Percentiles rank a stretch among this genome's conserved stretches.
Evolutionary conservation across 2,113 vertebrate species (phyloP).

Genomic region (Leuciscus idus): DNA sequence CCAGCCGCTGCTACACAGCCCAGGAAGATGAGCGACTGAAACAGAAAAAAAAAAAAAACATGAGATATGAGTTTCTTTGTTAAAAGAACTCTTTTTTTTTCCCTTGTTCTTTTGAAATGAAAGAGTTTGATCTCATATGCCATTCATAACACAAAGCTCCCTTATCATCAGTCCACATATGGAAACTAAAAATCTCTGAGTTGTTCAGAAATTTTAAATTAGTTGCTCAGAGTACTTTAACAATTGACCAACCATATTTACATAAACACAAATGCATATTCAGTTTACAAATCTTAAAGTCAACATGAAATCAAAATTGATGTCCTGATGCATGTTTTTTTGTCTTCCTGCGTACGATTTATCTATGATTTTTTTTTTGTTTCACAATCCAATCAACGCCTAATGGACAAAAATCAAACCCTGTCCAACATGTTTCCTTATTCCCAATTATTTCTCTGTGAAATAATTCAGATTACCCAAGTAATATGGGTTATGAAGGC

Average conservation of each 20-base stretch:
- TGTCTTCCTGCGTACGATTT: background rate
- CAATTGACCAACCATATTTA: background rate
- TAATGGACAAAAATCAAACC: background rate
- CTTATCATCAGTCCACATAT: background rate
- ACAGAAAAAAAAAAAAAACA: constrained; percentile 3
- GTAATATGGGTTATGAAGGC: background rate
- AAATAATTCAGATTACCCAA: background rate
- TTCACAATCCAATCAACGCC: background rate
- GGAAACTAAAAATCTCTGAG: background rate
- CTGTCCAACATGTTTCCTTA: background rate
- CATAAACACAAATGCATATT: background rate
- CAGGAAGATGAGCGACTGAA: constrained; percentile 89
- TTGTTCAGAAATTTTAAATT: too few relatives aligned
- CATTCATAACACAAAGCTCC: background rate
- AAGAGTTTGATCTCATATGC: background rate
- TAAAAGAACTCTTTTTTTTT: background rate
- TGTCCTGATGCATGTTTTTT: background rate
- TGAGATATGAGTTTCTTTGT: background rate
- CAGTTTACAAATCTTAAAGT: background rate
- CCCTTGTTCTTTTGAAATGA: background rate
- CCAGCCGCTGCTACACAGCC: constrained; percentile 83
- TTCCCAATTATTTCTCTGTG: background rate
- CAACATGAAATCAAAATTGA: background rate
- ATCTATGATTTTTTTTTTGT: too few relatives aligned
- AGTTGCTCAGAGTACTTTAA: too few relatives aligned